Conservation (phyloP, 2,797 vertebrate genomes). For the Mycteria americana region DNA sequence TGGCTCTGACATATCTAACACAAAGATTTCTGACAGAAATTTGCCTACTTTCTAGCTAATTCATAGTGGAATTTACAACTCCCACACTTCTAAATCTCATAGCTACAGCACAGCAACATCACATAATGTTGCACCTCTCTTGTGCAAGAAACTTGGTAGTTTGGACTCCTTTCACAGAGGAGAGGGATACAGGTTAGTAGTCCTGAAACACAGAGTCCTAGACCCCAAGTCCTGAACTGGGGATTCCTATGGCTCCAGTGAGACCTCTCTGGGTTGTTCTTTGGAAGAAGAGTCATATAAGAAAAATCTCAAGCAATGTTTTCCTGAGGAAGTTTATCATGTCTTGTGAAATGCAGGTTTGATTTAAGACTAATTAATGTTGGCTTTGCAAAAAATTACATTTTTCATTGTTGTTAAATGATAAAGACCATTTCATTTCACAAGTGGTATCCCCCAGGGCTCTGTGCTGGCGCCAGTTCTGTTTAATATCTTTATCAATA, state of each 20-base stretch:
- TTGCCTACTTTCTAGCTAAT: neutral
- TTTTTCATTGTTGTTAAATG: neutral
- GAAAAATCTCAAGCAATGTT: neutral
- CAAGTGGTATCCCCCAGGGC: too few species aligned
- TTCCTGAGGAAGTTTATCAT: neutral
- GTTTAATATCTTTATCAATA: too few species aligned
- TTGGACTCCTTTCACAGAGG: neutral
- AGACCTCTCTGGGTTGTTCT: neutral
- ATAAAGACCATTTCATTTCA: neutral
- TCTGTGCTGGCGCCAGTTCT: too few species aligned
- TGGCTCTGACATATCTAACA: neutral
- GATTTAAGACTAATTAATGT: neutral
- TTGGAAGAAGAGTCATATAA: neutral
- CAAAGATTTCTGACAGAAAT: neutral
- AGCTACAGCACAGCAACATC: neutral
- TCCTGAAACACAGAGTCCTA: neutral
- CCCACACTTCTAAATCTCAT: neutral
- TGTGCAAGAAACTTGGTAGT: neutral
- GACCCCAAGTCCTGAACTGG: neutral
- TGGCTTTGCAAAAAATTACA: neutral
- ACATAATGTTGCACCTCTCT: neutral
- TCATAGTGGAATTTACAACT: neutral
- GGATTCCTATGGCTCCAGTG: neutral
- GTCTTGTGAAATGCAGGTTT: neutral
- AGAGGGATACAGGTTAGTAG: neutral